Evolutionary conservation across 2,888 invertebrate genomes (phyloP).

Genomic region (Drosophila incognita): DNA sequence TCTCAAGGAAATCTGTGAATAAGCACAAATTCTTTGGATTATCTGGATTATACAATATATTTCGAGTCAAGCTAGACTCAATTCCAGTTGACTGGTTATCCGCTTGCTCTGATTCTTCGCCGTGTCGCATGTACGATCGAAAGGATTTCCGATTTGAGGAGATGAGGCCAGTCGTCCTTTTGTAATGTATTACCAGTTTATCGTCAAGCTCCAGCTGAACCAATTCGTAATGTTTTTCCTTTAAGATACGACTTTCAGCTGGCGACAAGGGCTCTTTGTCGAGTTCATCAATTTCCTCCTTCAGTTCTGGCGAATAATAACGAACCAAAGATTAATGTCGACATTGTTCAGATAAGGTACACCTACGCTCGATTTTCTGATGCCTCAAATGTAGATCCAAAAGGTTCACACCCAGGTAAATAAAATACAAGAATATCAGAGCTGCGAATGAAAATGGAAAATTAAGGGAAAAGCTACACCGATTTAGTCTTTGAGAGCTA

Average conservation of each 20-base stretch:
- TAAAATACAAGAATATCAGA: conserved; percentile 21
- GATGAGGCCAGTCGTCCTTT: background rate
- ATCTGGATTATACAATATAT: conserved; percentile 15
- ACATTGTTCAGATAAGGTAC: too few species aligned
- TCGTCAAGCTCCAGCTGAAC: conserved; percentile 5
- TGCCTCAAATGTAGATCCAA: conserved; percentile 38
- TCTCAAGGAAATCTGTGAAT: conserved; percentile 47
- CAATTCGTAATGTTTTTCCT: background rate
- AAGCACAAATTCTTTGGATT: conserved; percentile 53
- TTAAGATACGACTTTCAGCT: background rate
- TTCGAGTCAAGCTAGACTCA: conserved; percentile 21
- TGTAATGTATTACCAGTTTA: background rate
- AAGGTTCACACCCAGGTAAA: conserved; percentile 46
- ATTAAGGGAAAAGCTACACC: background rate
- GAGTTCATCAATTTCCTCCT: background rate
- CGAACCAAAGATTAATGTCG: background rate
- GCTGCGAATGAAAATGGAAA: conserved; percentile 7
- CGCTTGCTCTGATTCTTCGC: background rate
- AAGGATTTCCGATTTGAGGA: background rate
- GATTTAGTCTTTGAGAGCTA: too few species aligned
- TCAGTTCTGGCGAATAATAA: background rate
- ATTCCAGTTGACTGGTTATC: background rate
- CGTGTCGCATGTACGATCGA: background rate
- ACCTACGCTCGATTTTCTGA: conserved; percentile 32
- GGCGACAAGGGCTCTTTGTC: background rate